phyloP scores from a whole-genome alignment of 2,888 invertebrate genomes.

The Ophioninae sp. region DNA sequence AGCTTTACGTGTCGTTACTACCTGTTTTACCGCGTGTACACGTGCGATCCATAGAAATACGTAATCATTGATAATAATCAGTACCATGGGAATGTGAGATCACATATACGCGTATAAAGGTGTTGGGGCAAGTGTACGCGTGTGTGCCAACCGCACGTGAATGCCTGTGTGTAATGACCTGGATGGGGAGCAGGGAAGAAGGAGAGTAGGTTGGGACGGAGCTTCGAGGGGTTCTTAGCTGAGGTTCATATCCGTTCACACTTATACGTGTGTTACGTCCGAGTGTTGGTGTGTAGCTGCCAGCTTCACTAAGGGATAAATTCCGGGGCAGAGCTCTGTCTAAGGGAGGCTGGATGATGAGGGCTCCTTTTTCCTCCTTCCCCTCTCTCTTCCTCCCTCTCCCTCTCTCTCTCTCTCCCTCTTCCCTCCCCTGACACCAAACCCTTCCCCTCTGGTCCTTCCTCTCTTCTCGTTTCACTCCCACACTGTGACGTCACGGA shows the following conservation, averaged over 20 bases:
- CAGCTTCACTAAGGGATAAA: conserved; percentile 53
- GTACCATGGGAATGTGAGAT: conserved; percentile 2
- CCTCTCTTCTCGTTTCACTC: conserved; percentile 13
- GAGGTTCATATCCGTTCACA: conserved; percentile 47
- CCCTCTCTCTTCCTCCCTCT: conserved; percentile 32
- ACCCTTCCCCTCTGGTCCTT: conserved; percentile 3
- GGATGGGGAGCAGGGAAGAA: conserved; percentile 27
- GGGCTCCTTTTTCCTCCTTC: conserved; percentile 19
- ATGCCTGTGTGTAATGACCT: conserved; percentile 50
- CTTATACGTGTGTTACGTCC: conserved; percentile 8
- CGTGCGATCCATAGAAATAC: neutral
- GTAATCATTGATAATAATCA: conserved; percentile 1
- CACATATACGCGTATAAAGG: neutral
- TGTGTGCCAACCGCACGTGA: neutral
- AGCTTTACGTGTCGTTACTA: conserved; percentile 6
- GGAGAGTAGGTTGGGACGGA: conserved; percentile 19
- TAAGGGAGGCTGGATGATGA: conserved; percentile 27
- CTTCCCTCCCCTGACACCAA: neutral
- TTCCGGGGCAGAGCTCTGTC: conserved; percentile 54
- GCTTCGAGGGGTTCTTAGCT: conserved; percentile 52
- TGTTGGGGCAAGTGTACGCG: no score
- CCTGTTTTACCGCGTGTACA: conserved; percentile 5
- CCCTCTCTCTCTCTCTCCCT: conserved; percentile 15
- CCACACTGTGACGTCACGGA: conserved; percentile 73
- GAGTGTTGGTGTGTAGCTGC: conserved; percentile 48